Percentiles rank a stretch among this genome's conserved stretches.
These are phyloP conservation scores for Latrodectus elegans DNA, from an alignment of 2,888 invertebrate genomes.

Conservation along the genomic window DNA sequence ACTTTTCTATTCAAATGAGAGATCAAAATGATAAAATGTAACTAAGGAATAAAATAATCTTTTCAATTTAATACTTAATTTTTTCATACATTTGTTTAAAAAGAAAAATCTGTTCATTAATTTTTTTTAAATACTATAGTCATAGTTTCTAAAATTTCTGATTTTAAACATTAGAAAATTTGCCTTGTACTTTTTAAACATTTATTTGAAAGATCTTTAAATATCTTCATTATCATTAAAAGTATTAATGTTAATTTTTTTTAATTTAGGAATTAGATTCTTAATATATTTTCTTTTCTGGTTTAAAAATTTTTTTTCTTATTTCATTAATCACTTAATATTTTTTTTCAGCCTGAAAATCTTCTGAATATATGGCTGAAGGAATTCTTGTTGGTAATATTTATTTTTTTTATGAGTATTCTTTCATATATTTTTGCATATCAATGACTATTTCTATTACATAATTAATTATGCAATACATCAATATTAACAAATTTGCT, in stretches of 20 bases:
- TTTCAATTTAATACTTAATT: too few species aligned
- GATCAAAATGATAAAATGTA: too few species aligned
- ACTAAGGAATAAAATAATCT: too few species aligned
- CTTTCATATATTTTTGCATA: too few species aligned
- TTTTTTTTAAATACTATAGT: too few species aligned
- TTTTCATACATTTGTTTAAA: too few species aligned
- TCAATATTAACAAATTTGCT: too few species aligned
- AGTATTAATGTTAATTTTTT: not conserved
- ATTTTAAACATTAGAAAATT: not conserved
- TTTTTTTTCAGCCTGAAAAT: slow-evolving; percentile 82
- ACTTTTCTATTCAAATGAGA: too few species aligned
- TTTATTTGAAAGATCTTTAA: not conserved
- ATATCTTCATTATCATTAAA: not conserved
- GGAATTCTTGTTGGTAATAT: slow-evolving; percentile 83
- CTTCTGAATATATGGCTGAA: slow-evolving; percentile 90
- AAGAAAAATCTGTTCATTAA: too few species aligned
- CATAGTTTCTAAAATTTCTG: too few species aligned
- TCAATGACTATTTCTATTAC: not conserved
- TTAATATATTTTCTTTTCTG: not conserved
- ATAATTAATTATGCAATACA: too few species aligned
- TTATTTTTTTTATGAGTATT: not conserved
- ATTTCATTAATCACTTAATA: slow-evolving; percentile 41
- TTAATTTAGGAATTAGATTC: not conserved
- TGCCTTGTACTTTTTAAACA: not conserved
- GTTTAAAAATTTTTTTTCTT: not conserved